Evolutionary conservation across 2,797 vertebrate genomes (phyloP).

Genomic region (Cheirogaleus major): DNA sequence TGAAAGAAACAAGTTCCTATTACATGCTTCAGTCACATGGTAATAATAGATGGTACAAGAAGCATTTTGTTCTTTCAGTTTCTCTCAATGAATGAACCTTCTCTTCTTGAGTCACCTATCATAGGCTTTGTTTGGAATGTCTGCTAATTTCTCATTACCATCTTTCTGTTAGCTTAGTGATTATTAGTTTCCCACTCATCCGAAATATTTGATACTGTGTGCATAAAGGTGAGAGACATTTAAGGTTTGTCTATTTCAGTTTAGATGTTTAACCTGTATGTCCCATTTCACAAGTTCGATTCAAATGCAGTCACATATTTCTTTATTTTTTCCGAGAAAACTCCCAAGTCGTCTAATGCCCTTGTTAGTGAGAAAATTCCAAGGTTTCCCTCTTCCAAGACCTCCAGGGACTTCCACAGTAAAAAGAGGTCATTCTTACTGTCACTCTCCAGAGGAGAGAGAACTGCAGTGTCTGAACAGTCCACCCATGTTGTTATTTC

Average conservation of each 20-base stretch:
- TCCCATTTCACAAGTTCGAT: conserved; percentile 15
- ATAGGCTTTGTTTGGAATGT: background rate
- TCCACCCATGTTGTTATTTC: conserved; percentile 26
- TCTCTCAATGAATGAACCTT: background rate
- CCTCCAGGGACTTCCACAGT: background rate
- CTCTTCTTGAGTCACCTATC: background rate
- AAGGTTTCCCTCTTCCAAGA: background rate
- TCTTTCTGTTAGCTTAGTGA: conserved; percentile 7
- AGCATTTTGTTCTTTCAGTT: conserved; percentile 17
- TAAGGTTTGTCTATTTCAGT: conserved; percentile 14
- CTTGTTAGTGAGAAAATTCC: conserved; percentile 32
- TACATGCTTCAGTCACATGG: background rate
- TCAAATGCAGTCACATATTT: background rate
- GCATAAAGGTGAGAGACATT: conserved; percentile 9
- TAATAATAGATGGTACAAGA: background rate
- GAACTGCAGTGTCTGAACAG: background rate
- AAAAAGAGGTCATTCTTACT: background rate
- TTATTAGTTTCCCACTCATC: background rate
- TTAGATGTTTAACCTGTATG: background rate
- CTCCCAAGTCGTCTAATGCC: background rate
- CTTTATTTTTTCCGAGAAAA: conserved; percentile 9
- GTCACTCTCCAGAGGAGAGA: background rate
- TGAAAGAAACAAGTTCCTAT: background rate
- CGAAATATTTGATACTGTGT: background rate
- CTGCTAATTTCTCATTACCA: background rate